These are phyloP conservation scores for Lepidochitona cinerea DNA, from an alignment of 2,888 invertebrate species.

Conservation along the genomic window DNA sequence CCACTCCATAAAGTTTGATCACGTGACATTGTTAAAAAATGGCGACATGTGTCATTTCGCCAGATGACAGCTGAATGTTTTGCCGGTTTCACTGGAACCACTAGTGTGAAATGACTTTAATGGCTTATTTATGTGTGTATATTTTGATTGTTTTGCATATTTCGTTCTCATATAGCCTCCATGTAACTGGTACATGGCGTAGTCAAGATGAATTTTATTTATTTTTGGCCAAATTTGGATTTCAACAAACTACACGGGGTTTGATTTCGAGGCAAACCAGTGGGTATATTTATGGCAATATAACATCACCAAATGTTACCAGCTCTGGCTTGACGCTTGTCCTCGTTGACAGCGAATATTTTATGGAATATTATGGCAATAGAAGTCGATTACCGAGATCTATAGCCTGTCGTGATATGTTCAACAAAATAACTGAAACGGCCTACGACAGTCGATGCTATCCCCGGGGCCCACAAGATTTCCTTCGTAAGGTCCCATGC, in stretches of 20 bases:
- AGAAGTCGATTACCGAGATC: conserved; percentile 72
- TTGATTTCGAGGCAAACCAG: conserved; percentile 88
- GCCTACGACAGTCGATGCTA: conserved; percentile 90
- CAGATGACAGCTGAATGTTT: too few species aligned
- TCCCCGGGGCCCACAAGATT: conserved; percentile 82
- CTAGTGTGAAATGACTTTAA: too few species aligned
- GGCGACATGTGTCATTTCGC: too few species aligned
- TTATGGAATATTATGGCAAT: conserved; percentile 91
- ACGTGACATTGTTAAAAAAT: too few species aligned
- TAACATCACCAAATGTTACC: conserved; percentile 77
- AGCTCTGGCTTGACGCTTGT: conserved; percentile 82
- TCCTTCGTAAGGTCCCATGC: conserved; percentile 90
- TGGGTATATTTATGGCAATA: conserved; percentile 97
- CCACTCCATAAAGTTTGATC: too few species aligned
- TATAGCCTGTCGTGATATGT: conserved; percentile 87
- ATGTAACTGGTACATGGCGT: conserved; percentile 66
- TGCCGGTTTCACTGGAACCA: too few species aligned
- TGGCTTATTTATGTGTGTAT: too few species aligned
- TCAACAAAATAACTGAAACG: conserved; percentile 83
- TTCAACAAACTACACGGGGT: conserved; percentile 94
- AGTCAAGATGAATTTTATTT: conserved; percentile 76
- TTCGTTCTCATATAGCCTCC: too few species aligned
- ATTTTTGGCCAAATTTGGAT: conserved; percentile 94
- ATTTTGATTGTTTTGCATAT: too few species aligned
- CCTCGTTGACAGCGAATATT: conserved; percentile 90